Percentiles rank a stretch among this genome's conserved stretches.
phyloP scores from a whole-genome alignment of 2,888 invertebrate species.

The Eupithecia abbreviata region DNA sequence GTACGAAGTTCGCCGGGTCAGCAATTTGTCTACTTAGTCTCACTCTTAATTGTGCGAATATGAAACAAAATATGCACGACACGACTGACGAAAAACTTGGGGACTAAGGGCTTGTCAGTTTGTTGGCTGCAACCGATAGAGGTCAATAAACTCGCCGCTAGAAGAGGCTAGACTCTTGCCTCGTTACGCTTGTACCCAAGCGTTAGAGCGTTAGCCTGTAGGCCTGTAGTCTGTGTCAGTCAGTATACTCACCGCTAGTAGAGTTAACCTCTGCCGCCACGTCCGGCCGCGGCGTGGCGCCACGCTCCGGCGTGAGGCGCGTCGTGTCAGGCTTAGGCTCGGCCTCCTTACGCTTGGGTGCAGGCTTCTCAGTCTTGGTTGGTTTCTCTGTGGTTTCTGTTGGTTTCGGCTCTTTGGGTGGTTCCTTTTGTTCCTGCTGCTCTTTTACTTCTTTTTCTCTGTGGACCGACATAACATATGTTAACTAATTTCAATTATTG shows the following conservation, averaged over 20 bases:
- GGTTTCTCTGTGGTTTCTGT: constrained; percentile 37
- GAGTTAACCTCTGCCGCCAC: constrained; percentile 66
- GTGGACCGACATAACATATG: not conserved
- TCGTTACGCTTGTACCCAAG: no score
- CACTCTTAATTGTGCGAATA: no score
- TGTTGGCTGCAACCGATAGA: no score
- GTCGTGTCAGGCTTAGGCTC: constrained; percentile 61
- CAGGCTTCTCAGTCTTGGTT: constrained; percentile 9
- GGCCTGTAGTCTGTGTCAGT: no score
- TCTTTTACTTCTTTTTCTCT: constrained; percentile 48
- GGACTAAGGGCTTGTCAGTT: no score
- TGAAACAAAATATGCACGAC: no score
- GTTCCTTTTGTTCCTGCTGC: constrained; percentile 48
- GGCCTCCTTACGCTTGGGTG: constrained; percentile 27
- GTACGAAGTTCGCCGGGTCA: no score
- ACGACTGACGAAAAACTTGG: no score
- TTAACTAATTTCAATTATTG: not conserved
- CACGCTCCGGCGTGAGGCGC: constrained; percentile 56
- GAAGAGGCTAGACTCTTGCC: no score
- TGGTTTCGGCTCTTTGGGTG: constrained; percentile 36
- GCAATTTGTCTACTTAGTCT: no score
- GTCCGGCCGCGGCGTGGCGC: constrained; percentile 14
- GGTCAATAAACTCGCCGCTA: no score
- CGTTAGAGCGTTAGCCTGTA: no score
- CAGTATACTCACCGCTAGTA: constrained; percentile 52